phyloP scores from a whole-genome alignment of 92 coral and sea anemone species.

The Micromussa lordhowensis region DNA sequence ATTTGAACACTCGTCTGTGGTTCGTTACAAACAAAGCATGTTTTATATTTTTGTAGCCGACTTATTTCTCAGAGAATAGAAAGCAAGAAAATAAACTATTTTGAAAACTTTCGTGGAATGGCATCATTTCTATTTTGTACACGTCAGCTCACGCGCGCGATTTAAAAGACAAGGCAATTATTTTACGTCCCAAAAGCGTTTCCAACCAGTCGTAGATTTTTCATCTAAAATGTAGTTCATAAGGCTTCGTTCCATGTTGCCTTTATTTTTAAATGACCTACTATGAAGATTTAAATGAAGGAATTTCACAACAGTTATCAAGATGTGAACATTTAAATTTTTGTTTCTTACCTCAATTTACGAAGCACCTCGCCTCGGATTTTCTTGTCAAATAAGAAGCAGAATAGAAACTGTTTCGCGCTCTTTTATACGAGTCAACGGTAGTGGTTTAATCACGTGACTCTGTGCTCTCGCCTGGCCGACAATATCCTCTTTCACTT shows the following conservation, averaged over 20 bases:
- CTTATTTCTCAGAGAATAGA: no score
- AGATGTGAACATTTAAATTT: background rate
- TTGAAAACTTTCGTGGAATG: no score
- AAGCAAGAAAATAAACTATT: background rate
- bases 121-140: no score
- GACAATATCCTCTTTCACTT: constrained; percentile 34
- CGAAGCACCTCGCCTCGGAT: background rate
- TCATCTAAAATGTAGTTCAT: background rate
- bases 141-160: no score
- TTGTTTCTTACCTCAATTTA: constrained; percentile 14
- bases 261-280: background rate
- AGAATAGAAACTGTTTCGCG: background rate
- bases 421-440: constrained; percentile 3
- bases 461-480: background rate
- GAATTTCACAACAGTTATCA: background rate
- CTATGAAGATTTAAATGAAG: background rate
- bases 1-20: no score
- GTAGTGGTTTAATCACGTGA: background rate
- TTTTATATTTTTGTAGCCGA: background rate
- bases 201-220: background rate
- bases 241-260: background rate
- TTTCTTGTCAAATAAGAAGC: background rate
- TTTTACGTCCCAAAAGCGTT: no score
- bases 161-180: no score
- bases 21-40: background rate